Evolutionary conservation across 2,113 vertebrate genomes (phyloP), one percentile per base, ranked within the genome.

Genomic region (Colinus virginianus): DNA sequence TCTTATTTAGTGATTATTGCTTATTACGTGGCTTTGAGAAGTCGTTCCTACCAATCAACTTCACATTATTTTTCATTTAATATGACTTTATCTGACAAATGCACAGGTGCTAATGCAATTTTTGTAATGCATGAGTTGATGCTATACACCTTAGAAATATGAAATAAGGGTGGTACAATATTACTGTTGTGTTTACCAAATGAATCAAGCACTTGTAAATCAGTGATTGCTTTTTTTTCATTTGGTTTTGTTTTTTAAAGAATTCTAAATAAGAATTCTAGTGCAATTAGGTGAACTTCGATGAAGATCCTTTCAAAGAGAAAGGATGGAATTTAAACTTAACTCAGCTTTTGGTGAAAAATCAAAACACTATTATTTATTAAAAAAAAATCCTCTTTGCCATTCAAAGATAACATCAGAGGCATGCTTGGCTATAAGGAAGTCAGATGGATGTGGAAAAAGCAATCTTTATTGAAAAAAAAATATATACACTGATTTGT

Each of bases 401-500:
- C 12, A 23, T 64, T 38, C 23, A 64, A 22, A 71, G 9, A 22
- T 7, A 63, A 1, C 21, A 70, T 40, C 16, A 62, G 11, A 79
- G 1, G 5, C 30, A 6, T 67, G 4, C 40, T 71, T 75, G 11
- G 5, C 23, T 56, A 36, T 34, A 2, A 72, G 14, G 13, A 91
- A 82, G 28, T 40, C 43, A 87, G 13, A 62, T 2, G 55, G 56
- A 61, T n/a, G 4, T 48, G 22, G 34, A 23, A 43, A 72, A 55
- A 40, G 1, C 2, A 12, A 38, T 6, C 1, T 18, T 38, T 6
- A 20, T 32, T 53, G 7, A 0, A 6, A 74, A 69, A 69, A 46
- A 48, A 25, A 12, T 49, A 25, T 25, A 3, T 0, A 3, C 0
- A 22, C 64, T 46, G 32, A 61, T 6, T 46, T 56, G 26, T n/a